Base-by-base conservation (phyloP, 1,140 invertebrate species). In the Drosophila varians region DNA sequence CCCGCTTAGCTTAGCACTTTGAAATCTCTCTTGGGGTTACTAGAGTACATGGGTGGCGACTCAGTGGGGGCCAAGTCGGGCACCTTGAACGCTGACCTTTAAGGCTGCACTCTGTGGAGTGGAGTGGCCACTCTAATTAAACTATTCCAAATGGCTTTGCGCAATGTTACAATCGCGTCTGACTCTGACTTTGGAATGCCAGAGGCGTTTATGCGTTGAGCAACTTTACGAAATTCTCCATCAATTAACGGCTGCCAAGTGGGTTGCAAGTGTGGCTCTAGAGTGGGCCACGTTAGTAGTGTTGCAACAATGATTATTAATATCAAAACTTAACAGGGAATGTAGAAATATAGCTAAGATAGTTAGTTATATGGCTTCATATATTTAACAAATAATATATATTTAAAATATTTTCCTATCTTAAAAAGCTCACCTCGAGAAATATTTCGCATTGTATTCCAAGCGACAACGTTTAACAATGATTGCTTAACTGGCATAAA, bases 31-130 rank as follows among this genome's bases (percentile, higher is more conserved):
- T 34, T 2, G 16, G 18, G 19, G 19, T 14, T 19, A 64, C 18
- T 11, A n/a, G 21, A 12, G 14, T 25, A 12, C 55, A 47, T 42
- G 25, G 12, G 7, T 40, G 28, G 11, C 18, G 19, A 12, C 8
- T 48, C 14, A 8, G 19, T 25, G 43, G 54, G 54, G 45, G 58
- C 51, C n/a, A 43, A 51, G 36, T 23, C 40, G 54, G 42, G 57
- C 72, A 72, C 82, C 80, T 84, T 86, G 75, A 83, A 64, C 71
- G 46, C 42, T 84, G 80, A 86, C 72, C 79, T 86, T 72, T 54
- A 42, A n/a, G 52, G 49, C 55, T 52, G 48, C 18, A 49, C 38
- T 8, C 1, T 42, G 56, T 43, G n/a, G 18, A 38, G 48, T 53
- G 23, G 23, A 26, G 48, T 60, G 53, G 38, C 56, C 46, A 38